These are phyloP conservation scores for Cyanoderma ruficeps DNA, from an alignment of 2,113 vertebrate species.

Conservation along the genomic window DNA sequence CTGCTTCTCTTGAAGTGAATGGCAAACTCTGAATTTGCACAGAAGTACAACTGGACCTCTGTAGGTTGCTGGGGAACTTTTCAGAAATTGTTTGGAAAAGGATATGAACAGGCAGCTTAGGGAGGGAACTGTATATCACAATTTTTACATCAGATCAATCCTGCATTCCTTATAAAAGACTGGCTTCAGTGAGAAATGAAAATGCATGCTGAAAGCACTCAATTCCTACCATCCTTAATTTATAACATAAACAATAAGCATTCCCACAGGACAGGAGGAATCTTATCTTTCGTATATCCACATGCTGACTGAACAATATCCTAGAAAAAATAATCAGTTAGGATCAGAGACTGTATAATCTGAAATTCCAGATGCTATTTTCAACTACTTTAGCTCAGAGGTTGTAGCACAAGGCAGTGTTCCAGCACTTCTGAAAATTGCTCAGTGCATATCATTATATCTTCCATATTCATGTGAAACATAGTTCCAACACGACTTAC, in stretches of 20 bases:
- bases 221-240: not conserved
- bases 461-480: constrained; percentile 62
- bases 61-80: not conserved
- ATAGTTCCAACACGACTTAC: constrained; percentile 55
- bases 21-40: not conserved
- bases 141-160: not conserved
- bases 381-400: constrained; percentile 34
- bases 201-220: not conserved
- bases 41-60: not conserved
- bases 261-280: not conserved
- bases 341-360: constrained; percentile 55
- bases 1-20: not conserved
- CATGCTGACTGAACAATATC: constrained; percentile 7
- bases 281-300: not conserved
- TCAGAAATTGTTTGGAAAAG: not conserved
- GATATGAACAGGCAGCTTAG: not conserved
- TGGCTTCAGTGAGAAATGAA: not conserved
- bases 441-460: constrained; percentile 36
- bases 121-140: not conserved
- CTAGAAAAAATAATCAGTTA: constrained; percentile 63
- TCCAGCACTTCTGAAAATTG: constrained; percentile 55
- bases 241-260: not conserved
- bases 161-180: not conserved
- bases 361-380: constrained; percentile 69
- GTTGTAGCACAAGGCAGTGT: constrained; percentile 35